Evolutionary conservation across 92 coral and sea anemone genomes (phyloP).

Genomic region (Heliopora coerulea): DNA sequence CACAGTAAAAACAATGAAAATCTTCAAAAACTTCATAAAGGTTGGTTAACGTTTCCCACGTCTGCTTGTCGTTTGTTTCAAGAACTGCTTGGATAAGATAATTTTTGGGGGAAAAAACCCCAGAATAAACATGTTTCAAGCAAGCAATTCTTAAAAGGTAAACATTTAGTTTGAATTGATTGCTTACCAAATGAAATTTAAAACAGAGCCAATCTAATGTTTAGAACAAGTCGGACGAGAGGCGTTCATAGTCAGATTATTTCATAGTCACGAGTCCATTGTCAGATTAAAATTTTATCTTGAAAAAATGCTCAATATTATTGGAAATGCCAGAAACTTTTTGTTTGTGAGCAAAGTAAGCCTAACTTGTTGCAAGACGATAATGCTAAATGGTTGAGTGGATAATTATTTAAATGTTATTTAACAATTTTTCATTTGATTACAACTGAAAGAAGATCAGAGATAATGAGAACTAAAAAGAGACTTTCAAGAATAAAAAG

Average conservation of each 20-base stretch:
- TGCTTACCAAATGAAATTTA: constrained; percentile 18
- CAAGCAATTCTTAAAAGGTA: constrained; percentile 8
- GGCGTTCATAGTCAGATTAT: too few species aligned
- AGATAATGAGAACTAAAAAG: constrained; percentile 21
- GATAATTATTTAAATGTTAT: constrained; percentile 39
- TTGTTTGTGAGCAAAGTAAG: too few species aligned
- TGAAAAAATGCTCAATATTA: too few species aligned
- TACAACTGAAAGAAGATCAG: constrained; percentile 14
- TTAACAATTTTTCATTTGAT: constrained; percentile 39
- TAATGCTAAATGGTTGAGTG: constrained; percentile 16
- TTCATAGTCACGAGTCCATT: too few species aligned
- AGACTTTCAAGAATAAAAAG: too few species aligned
- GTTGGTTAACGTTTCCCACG: too few species aligned
- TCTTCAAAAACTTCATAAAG: neutral
- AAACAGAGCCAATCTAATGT: constrained; percentile 33
- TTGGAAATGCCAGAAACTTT: too few species aligned
- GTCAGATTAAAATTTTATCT: too few species aligned
- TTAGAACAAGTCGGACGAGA: too few species aligned
- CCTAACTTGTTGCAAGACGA: neutral
- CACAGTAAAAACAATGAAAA: neutral
- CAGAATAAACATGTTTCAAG: neutral
- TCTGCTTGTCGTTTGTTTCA: too few species aligned
- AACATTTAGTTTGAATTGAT: constrained; percentile 24
- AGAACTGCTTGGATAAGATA: too few species aligned
- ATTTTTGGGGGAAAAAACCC: too few species aligned